Conservation (phyloP, 1,140 invertebrate genomes). For the Myzus persicae region DNA sequence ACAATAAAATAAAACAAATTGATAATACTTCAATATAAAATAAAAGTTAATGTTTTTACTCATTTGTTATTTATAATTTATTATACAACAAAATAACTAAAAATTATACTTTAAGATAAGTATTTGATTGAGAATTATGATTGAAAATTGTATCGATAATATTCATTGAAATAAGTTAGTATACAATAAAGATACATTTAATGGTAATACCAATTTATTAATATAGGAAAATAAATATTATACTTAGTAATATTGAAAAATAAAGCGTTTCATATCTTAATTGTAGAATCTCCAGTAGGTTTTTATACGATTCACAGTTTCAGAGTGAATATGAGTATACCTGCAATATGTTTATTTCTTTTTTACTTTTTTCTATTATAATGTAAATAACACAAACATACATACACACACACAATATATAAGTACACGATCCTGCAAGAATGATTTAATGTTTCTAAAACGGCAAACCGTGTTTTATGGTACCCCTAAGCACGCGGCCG, state of each 20-base stretch:
- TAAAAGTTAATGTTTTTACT: no score
- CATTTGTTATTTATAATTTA: no score
- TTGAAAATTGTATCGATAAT: background rate
- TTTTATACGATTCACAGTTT: constrained; percentile 34
- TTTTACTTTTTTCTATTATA: background rate
- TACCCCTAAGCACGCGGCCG: background rate
- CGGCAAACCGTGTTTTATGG: constrained; percentile 43
- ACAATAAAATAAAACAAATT: no score
- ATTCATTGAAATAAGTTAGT: background rate
- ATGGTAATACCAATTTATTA: background rate
- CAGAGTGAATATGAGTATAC: background rate
- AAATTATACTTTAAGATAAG: no score
- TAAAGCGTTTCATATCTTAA: background rate
- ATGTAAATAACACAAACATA: background rate
- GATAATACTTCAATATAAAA: no score
- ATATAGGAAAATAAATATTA: background rate
- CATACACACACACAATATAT: background rate
- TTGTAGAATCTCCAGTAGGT: background rate
- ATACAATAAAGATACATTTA: background rate
- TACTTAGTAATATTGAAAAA: background rate
- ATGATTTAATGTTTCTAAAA: constrained; percentile 48
- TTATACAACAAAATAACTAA: no score
- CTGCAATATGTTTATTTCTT: background rate
- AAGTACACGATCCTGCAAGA: background rate
- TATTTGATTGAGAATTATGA: background rate